Conservation (phyloP, 2,888 invertebrate genomes). For the Hoplodrina ambigua region DNA sequence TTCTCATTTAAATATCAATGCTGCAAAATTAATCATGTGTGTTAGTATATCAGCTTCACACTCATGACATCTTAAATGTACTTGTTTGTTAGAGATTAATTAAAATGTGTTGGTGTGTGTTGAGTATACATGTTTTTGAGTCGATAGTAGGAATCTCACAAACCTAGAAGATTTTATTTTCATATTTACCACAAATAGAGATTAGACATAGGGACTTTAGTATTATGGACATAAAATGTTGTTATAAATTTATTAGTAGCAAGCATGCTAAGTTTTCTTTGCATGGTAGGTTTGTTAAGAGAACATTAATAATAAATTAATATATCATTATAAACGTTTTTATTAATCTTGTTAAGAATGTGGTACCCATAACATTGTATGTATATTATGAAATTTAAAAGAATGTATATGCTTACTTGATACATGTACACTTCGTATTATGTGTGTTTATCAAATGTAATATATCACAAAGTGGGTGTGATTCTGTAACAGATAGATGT, state of each 20-base stretch:
- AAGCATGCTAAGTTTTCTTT: slow-evolving; percentile 82
- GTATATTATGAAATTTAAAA: slow-evolving; percentile 83
- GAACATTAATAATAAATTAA: slow-evolving; percentile 78
- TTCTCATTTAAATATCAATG: slow-evolving; percentile 26
- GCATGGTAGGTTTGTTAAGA: slow-evolving; percentile 85
- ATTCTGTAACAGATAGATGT: slow-evolving; percentile 82
- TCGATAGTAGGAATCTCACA: slow-evolving; percentile 74
- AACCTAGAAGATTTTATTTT: slow-evolving; percentile 75
- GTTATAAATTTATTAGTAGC: slow-evolving; percentile 82
- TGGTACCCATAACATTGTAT: slow-evolving; percentile 79
- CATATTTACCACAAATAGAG: slow-evolving; percentile 70
- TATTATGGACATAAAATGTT: slow-evolving; percentile 85
- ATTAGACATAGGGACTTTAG: slow-evolving; percentile 78
- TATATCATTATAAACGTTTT: slow-evolving; percentile 79
- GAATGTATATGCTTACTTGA: slow-evolving; percentile 78
- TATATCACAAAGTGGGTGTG: slow-evolving; percentile 80
- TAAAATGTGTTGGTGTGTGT: slow-evolving; percentile 60
- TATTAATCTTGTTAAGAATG: slow-evolving; percentile 80
- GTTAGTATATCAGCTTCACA: slow-evolving; percentile 62
- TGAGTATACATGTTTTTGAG: slow-evolving; percentile 65
- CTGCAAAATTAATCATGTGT: slow-evolving; percentile 28
- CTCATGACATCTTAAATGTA: slow-evolving; percentile 65
- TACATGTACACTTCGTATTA: slow-evolving; percentile 74
- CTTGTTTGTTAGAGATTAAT: slow-evolving; percentile 61
- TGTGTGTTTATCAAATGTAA: slow-evolving; percentile 80